These are phyloP conservation scores for Peromyscus californicus DNA, from an alignment of 2,113 vertebrate species.

Conservation along the genomic window DNA sequence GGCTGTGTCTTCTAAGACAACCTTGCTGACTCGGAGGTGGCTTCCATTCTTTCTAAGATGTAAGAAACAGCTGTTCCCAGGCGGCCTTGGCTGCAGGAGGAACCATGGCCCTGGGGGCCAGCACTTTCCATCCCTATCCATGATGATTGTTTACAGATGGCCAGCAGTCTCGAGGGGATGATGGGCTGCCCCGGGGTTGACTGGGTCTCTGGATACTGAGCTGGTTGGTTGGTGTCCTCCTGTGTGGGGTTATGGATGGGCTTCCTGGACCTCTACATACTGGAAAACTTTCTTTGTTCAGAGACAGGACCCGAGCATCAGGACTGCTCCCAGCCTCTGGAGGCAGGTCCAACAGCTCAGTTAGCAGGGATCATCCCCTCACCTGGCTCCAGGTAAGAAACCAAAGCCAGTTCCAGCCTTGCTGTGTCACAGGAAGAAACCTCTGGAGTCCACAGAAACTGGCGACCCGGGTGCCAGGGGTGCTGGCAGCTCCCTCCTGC, in stretches of 20 bases:
- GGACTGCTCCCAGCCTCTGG: background rate
- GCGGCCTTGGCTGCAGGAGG: background rate
- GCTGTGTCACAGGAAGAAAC: fast-evolving
- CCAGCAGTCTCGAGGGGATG: fast-evolving
- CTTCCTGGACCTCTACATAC: background rate
- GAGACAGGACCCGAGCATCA: background rate
- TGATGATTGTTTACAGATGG: background rate
- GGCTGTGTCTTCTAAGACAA: fast-evolving
- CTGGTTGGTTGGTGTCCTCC: too few relatives aligned
- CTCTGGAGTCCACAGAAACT: fast-evolving
- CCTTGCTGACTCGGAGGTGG: fast-evolving
- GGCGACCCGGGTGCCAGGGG: background rate
- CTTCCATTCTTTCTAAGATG: background rate
- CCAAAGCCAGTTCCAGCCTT: background rate
- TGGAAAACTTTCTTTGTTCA: background rate
- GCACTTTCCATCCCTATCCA: background rate
- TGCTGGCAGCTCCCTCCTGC: fast-evolving
- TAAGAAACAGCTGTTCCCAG: fast-evolving
- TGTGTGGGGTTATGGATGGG: background rate
- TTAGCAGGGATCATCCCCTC: background rate
- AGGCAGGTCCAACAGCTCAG: background rate
- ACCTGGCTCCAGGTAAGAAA: background rate
- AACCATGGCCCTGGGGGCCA: fast-evolving
- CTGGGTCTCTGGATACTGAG: fast-evolving
- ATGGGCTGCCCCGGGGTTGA: background rate